Percentiles rank a stretch among this genome's conserved stretches.
phyloP scores from a whole-genome alignment of 2,797 vertebrate genomes.

The Neopelma chrysocephalum region DNA sequence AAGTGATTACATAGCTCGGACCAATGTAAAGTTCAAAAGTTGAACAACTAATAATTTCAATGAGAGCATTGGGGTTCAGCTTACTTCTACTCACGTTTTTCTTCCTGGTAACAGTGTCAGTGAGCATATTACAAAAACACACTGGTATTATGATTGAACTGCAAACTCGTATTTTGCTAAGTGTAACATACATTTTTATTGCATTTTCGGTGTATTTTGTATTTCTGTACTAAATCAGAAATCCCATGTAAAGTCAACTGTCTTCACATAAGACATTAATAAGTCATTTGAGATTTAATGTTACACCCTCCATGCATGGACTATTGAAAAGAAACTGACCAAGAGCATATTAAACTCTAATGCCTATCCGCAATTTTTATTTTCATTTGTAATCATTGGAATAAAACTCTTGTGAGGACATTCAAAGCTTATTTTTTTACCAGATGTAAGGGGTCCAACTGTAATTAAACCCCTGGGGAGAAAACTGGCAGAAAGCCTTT shows the following conservation, averaged over 20 bases:
- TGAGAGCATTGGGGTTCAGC: neutral
- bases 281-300: neutral
- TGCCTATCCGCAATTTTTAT: neutral
- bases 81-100: neutral
- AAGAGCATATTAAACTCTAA: neutral
- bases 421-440: neutral
- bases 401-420: neutral
- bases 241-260: neutral
- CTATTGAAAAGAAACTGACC: neutral
- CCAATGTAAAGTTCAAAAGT: neutral
- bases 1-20: neutral
- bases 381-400: neutral
- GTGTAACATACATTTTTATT: neutral
- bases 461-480: neutral
- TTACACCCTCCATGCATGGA: neutral
- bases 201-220: neutral
- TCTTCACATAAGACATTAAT: neutral
- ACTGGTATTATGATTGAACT: neutral
- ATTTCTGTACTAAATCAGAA: neutral
- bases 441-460: neutral
- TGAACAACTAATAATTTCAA: neutral
- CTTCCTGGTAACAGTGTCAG: neutral
- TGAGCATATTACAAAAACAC: neutral
- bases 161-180: neutral
- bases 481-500: neutral